phyloP scores from a whole-genome alignment of 2,797 vertebrate species.

The Lepilemur septentrionalis region DNA sequence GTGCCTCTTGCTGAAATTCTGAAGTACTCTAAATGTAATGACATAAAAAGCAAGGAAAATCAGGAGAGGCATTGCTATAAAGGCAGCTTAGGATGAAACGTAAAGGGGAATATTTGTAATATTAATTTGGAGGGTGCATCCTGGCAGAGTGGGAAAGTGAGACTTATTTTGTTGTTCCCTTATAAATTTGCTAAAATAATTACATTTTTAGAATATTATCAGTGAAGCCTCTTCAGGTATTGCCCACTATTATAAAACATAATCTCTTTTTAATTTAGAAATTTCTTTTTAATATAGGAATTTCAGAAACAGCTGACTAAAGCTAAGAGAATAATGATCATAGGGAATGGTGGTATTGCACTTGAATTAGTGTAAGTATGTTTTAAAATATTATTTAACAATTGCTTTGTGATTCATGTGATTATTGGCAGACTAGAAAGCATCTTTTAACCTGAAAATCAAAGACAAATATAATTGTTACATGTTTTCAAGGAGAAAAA shows the following conservation, averaged over 20 bases:
- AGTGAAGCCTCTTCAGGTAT: not conserved
- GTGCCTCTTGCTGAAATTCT: not conserved
- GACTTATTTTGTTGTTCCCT: not conserved
- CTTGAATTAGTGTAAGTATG: constrained; percentile 95
- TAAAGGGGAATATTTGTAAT: not conserved
- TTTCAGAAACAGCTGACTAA: constrained; percentile 92
- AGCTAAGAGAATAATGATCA: constrained; percentile 91
- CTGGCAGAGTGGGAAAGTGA: not conserved
- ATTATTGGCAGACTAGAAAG: not conserved
- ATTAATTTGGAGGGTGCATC: not conserved
- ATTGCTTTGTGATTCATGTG: not conserved
- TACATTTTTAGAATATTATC: not conserved
- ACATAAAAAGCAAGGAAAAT: not conserved
- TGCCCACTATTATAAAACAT: not conserved
- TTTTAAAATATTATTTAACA: not conserved
- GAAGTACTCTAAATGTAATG: not conserved
- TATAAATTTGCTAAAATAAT: not conserved
- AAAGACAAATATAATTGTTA: constrained; percentile 1
- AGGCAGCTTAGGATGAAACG: not conserved
- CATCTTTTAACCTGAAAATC: not conserved
- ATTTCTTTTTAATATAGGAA: constrained; percentile 85
- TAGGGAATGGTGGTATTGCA: constrained; percentile 97
- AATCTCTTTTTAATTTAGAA: not conserved
- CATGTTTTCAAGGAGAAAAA: not conserved
- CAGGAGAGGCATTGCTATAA: not conserved